Conservation (phyloP, 2,113 vertebrate species). For the Bubalus kerabau region DNA sequence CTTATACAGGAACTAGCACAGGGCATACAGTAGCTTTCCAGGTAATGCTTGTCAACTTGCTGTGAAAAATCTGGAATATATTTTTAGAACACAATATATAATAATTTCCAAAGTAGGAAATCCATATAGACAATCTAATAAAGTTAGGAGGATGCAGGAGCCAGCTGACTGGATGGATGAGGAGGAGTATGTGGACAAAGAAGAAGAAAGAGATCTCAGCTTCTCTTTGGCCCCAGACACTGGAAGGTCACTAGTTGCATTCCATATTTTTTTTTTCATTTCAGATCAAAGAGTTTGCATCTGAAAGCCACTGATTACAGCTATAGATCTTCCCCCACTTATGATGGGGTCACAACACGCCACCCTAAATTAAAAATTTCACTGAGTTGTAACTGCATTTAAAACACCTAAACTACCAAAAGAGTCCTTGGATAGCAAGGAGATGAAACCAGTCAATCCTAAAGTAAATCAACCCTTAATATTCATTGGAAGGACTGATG, state of each 20-base stretch:
- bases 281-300: background rate
- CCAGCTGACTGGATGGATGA: background rate
- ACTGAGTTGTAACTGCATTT: background rate
- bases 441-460: background rate
- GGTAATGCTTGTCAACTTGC: background rate
- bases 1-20: background rate
- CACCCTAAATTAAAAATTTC: background rate
- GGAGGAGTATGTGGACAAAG: background rate
- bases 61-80: background rate
- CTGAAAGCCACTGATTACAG: background rate
- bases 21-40: background rate
- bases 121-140: background rate
- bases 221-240: background rate
- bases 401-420: background rate
- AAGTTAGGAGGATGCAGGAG: background rate
- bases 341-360: background rate
- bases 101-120: background rate
- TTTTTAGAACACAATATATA: background rate
- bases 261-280: background rate
- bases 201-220: background rate
- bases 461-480: background rate
- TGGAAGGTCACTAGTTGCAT: background rate
- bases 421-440: background rate
- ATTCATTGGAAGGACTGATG: background rate
- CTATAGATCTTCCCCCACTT: background rate